A percentile compares a stretch with the other conserved stretches of the same genome.
phyloP scores from a whole-genome alignment of 1,140 invertebrate genomes.

The Ceratosolen fusciceps region DNA sequence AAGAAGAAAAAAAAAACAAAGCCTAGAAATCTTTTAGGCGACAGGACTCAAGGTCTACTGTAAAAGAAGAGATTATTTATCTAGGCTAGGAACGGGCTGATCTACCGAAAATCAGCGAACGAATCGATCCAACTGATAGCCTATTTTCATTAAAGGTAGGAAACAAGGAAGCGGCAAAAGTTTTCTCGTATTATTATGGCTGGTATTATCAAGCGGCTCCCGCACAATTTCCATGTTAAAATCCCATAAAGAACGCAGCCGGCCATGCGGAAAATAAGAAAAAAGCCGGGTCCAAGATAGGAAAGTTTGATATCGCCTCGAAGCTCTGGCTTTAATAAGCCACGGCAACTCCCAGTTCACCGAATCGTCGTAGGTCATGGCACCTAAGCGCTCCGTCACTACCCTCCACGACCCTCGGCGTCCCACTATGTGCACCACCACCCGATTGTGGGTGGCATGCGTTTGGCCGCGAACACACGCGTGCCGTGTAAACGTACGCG shows the following conservation, averaged over 20 bases:
- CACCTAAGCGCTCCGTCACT: conserved; percentile 33
- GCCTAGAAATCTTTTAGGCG: no score
- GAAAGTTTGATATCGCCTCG: not conserved
- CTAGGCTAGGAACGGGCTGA: no score
- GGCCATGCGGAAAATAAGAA: no score
- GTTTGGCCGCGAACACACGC: not conserved
- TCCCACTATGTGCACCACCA: no score
- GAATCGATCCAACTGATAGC: not conserved
- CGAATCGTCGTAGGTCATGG: conserved; percentile 47
- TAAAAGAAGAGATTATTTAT: no score
- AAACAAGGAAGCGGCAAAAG: not conserved
- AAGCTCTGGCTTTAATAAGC: not conserved
- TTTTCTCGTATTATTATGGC: not conserved
- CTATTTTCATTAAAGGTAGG: not conserved
- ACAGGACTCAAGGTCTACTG: no score
- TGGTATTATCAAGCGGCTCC: not conserved
- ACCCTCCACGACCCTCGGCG: no score
- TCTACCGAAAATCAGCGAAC: not conserved
- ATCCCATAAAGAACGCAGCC: not conserved
- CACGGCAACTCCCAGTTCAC: not conserved
- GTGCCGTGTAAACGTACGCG: not conserved
- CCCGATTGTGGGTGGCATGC: conserved; percentile 21
- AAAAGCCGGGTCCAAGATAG: not conserved
- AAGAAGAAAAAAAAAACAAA: no score
- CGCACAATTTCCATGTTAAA: not conserved